phyloP scores from a whole-genome alignment of 92 coral and sea anemone genomes.

The Parazoanthus darwini region DNA sequence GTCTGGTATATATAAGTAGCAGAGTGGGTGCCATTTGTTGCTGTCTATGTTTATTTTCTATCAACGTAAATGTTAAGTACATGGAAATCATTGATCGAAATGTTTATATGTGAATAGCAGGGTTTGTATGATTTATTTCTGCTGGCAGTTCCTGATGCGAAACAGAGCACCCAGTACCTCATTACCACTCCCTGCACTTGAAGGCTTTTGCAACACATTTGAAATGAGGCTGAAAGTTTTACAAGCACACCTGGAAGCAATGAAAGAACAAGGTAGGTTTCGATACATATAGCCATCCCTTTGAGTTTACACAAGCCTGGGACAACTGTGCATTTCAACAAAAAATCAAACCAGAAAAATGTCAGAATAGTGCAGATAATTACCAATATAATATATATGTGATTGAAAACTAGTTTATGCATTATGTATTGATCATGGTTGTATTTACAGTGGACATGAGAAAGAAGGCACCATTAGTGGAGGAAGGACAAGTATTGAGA shows the following conservation, averaged over 20 bases:
- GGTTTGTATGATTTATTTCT: too few relatives aligned
- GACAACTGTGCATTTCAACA: not conserved
- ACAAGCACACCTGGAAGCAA: slow-evolving; percentile 87
- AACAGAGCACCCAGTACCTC: slow-evolving; percentile 94
- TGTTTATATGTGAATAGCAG: too few relatives aligned
- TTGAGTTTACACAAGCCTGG: not conserved
- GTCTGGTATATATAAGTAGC: too few relatives aligned
- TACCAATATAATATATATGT: too few relatives aligned
- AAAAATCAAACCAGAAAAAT: too few relatives aligned
- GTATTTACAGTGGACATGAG: slow-evolving; percentile 72
- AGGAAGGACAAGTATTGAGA: slow-evolving; percentile 91
- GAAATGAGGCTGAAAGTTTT: slow-evolving; percentile 99
- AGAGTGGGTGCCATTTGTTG: too few relatives aligned
- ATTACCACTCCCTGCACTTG: slow-evolving; percentile 90
- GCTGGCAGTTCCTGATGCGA: slow-evolving; percentile 73
- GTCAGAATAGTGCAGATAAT: too few relatives aligned
- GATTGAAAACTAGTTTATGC: not conserved
- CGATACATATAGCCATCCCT: not conserved
- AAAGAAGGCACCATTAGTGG: slow-evolving; percentile 86
- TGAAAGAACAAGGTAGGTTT: slow-evolving; percentile 85
- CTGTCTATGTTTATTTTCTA: too few relatives aligned
- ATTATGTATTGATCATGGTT: not conserved
- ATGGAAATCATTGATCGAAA: too few relatives aligned
- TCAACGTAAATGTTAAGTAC: too few relatives aligned
- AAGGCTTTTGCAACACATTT: slow-evolving; percentile 96